Evolutionary conservation across 2,888 invertebrate genomes (phyloP).

Genomic region (Xestia ashworthii): DNA sequence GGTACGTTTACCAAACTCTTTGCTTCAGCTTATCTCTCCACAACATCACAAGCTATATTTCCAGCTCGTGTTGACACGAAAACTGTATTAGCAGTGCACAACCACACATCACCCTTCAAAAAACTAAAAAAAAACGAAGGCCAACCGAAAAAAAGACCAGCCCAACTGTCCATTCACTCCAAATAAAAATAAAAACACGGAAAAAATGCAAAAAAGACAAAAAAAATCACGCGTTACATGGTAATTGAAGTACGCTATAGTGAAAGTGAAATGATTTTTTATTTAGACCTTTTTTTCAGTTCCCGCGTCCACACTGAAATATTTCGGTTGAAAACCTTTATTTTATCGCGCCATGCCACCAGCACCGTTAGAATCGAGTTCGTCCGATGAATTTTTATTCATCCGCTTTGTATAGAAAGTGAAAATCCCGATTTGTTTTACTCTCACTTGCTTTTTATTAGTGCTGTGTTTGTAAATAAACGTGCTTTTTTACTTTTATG

Average conservation of each 20-base stretch:
- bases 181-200: constrained; percentile 52
- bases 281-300: constrained; percentile 61
- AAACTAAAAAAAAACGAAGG: constrained; percentile 35
- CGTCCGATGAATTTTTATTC: constrained; percentile 68
- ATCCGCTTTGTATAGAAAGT: constrained; percentile 69
- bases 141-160: constrained; percentile 21
- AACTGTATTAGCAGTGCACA: constrained; percentile 29
- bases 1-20: too few relatives aligned
- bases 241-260: constrained; percentile 66
- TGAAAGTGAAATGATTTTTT: constrained; percentile 64
- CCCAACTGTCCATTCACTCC: constrained; percentile 48
- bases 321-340: constrained; percentile 64
- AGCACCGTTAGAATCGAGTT: constrained; percentile 68
- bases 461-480: constrained; percentile 56
- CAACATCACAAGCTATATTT: not conserved
- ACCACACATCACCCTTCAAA: constrained; percentile 21
- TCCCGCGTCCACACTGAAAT: constrained; percentile 58
- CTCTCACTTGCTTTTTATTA: constrained; percentile 46
- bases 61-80: not conserved
- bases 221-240: constrained; percentile 55
- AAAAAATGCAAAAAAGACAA: constrained; percentile 56
- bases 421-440: constrained; percentile 67
- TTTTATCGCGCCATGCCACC: constrained; percentile 46
- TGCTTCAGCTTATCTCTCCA: not conserved
- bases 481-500: constrained; percentile 40